Evolutionary conservation across 2,113 vertebrate species (phyloP).

Genomic region (Macquaria australasica): DNA sequence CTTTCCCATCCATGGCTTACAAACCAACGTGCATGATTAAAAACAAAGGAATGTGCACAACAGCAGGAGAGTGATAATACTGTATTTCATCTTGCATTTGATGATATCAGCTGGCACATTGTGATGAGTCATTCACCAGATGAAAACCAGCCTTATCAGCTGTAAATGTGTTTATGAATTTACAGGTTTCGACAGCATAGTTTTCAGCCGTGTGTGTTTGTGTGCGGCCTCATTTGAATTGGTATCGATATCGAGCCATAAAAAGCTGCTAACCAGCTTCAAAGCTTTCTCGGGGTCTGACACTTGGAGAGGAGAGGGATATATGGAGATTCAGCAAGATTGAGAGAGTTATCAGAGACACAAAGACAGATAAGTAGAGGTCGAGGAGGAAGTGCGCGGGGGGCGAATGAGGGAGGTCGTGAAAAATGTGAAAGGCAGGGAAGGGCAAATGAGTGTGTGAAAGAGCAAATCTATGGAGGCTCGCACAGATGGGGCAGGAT

Average conservation of each 20-base stretch:
- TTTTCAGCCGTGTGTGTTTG: neutral
- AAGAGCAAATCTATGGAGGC: conserved; percentile 67
- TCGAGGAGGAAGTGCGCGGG: conserved; percentile 69
- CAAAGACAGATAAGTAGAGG: conserved; percentile 68
- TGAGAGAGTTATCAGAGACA: conserved; percentile 53
- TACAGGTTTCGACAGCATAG: conserved; percentile 40
- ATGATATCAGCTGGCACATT: conserved; percentile 27
- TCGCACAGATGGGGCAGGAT: conserved; percentile 75
- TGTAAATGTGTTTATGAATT: conserved; percentile 54
- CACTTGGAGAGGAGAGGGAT: conserved; percentile 23
- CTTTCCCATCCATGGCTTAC: conserved; percentile 15
- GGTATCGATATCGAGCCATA: conserved; percentile 37
- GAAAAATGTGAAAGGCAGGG: conserved; percentile 63
- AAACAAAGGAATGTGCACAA: conserved; percentile 45
- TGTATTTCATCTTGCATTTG: conserved; percentile 33
- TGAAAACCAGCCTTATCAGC: conserved; percentile 59
- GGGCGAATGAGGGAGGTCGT: conserved; percentile 61
- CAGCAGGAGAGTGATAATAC: conserved; percentile 24
- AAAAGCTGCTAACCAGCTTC: conserved; percentile 40
- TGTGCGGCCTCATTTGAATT: conserved; percentile 7
- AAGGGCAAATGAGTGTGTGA: conserved; percentile 75
- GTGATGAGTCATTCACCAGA: conserved; percentile 22
- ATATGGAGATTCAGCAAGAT: conserved; percentile 30
- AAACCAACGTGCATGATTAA: conserved; percentile 13
- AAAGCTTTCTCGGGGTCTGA: conserved; percentile 47